A percentile compares a stretch with the other conserved stretches of the same genome.
phyloP scores from a whole-genome alignment of 2,113 vertebrate genomes.

The Eulacestoma nigropectus region DNA sequence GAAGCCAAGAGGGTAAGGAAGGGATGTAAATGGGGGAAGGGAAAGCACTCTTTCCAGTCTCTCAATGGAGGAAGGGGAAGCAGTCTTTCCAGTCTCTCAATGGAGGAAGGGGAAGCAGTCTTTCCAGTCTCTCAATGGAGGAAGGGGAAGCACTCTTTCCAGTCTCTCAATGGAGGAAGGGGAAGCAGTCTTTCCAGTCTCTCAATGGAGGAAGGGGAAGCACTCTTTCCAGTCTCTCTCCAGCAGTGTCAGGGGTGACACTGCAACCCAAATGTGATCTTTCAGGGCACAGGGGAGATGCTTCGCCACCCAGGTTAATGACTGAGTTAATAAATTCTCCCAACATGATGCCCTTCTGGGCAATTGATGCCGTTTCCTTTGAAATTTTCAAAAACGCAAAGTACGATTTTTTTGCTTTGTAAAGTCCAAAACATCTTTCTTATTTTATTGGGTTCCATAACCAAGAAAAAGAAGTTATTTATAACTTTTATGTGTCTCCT shows the following conservation, averaged over 20 bases:
- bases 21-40: not conserved
- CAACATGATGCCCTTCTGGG: fast-evolving
- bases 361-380: not conserved
- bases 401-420: fast-evolving
- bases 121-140: not conserved
- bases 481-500: not conserved
- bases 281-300: fast-evolving
- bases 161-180: not conserved
- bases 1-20: not conserved
- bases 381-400: not conserved
- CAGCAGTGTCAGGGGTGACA: not conserved
- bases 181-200: not conserved
- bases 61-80: not conserved
- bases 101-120: too few species aligned
- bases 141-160: not conserved
- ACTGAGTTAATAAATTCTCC: not conserved
- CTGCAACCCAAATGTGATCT: not conserved
- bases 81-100: not conserved
- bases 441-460: not conserved
- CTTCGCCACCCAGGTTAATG: not conserved
- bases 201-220: not conserved
- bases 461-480: not conserved
- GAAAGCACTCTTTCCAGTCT: not conserved
- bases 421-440: not conserved
- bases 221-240: not conserved